Base-by-base conservation (phyloP, 1,140 invertebrate genomes). In the Euwallacea fornicatus region DNA sequence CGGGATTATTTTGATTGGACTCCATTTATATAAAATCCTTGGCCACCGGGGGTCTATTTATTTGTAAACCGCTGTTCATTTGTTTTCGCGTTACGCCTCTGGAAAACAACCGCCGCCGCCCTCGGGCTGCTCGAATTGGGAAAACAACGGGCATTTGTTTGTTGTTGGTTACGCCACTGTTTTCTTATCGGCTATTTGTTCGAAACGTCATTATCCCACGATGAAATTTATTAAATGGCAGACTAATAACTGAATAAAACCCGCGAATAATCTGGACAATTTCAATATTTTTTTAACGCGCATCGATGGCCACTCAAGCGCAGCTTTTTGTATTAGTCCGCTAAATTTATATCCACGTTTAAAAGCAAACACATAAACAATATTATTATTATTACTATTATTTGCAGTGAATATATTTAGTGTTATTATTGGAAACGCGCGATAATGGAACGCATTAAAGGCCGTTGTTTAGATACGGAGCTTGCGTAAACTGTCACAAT, bases 1-100 rank as follows among this genome's bases (percentile, higher is more conserved):
- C 67, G 43, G 11, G 66, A 50, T 69, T 69, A 69, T 69, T 69
- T 69, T 53, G 9, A 47, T 69, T 60, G 6, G n/a, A 13, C 58
- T 42, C 56, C 44, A 42, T 58, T 10, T 58, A 58, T 58, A 58
- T n/a, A 43, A 61, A 42, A 61, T 43, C 59, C 21, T 10, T 42
- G 42, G 10, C 16, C n/a, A 10, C n/a, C n/a, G 6, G 59, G 21
- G 33, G 33, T 43, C 33, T 42, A 61, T 61, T 61, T 61, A 43
- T 61, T 61, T 61, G 59, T 61, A 61, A 61, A 61, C 59, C 21
- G 42, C 11, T 10, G 9, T 16, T 6, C 55, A 61, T 61, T 61
- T 61, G 59, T 61, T 61, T 61, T 41, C 59, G 16, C 46, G 3
- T 11, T 9, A 21, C 54, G 16, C 54, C 54, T 56, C 11, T 56